phyloP scores from a whole-genome alignment of 2,888 invertebrate genomes.

The Xestoiulus laeticollis region DNA sequence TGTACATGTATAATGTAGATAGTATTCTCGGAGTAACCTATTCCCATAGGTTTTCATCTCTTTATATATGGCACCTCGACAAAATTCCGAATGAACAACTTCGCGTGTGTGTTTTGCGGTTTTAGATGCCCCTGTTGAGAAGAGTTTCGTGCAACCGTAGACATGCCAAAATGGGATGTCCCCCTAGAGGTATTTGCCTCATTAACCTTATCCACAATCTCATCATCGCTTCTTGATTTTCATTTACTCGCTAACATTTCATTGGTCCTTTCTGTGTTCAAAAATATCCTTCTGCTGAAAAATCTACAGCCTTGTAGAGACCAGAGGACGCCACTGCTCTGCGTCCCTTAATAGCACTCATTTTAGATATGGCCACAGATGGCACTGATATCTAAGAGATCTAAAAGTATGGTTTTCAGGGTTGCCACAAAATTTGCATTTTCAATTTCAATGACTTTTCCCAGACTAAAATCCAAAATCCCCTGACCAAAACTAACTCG shows the following conservation, averaged over 20 bases:
- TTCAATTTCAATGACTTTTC: too few species aligned
- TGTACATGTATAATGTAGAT: neutral
- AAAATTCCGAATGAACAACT: neutral
- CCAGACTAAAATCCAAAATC: too few species aligned
- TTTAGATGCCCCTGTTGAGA: neutral
- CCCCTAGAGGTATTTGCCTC: constrained; percentile 37
- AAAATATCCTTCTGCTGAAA: neutral
- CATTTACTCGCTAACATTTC: neutral
- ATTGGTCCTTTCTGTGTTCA: neutral
- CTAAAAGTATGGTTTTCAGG: too few species aligned
- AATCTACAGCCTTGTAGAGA: neutral
- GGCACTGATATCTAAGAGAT: too few species aligned
- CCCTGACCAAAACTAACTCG: too few species aligned
- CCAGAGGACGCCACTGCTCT: neutral
- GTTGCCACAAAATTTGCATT: too few species aligned
- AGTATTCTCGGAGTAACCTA: neutral
- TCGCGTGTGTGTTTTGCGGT: neutral
- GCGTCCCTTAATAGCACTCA: neutral
- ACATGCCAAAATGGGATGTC: constrained; percentile 15
- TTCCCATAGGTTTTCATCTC: neutral
- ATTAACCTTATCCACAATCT: constrained; percentile 39
- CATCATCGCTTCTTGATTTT: constrained; percentile 42
- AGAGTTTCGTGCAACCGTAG: neutral
- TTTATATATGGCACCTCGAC: neutral
- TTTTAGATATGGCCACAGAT: neutral